Percentiles rank a stretch among this genome's conserved stretches.
phyloP scores from a whole-genome alignment of 2,888 invertebrate species.

The Sinelater perroti region DNA sequence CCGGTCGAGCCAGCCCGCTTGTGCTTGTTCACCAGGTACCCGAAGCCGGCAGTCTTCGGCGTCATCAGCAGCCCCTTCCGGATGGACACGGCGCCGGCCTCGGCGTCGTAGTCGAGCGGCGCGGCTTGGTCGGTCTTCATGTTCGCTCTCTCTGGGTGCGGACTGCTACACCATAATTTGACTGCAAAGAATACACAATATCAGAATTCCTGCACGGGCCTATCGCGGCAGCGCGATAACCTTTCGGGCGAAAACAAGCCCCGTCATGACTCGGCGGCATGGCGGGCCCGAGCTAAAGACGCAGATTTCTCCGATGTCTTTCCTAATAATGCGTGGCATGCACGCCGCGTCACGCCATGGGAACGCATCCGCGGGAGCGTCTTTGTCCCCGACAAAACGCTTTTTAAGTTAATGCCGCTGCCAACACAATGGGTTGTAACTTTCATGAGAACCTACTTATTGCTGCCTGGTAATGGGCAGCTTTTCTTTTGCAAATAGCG shows the following conservation, averaged over 20 bases:
- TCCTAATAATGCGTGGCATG: neutral
- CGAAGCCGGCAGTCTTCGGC: slow-evolving; percentile 46
- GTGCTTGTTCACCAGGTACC: slow-evolving; percentile 46
- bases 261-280: neutral
- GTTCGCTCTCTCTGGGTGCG: neutral
- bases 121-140: slow-evolving; percentile 40
- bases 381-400: slow-evolving; percentile 16
- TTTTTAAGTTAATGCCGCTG: slow-evolving; percentile 10
- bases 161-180: slow-evolving; percentile 23
- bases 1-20: slow-evolving; percentile 61
- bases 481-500: slow-evolving; percentile 25
- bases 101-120: slow-evolving; percentile 32
- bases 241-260: slow-evolving; percentile 14
- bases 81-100: slow-evolving; percentile 40
- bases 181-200: slow-evolving; percentile 3
- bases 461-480: slow-evolving; percentile 12
- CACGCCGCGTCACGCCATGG: slow-evolving; percentile 11
- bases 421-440: slow-evolving; percentile 21
- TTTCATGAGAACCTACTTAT: slow-evolving; percentile 19
- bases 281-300: no score
- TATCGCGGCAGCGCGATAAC: no score
- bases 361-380: slow-evolving; percentile 3
- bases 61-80: slow-evolving; percentile 51
- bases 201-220: slow-evolving; percentile 1
- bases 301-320: neutral